Evolutionary conservation across 2,888 invertebrate genomes (phyloP).

Genomic region (Crepidodera aurea): DNA sequence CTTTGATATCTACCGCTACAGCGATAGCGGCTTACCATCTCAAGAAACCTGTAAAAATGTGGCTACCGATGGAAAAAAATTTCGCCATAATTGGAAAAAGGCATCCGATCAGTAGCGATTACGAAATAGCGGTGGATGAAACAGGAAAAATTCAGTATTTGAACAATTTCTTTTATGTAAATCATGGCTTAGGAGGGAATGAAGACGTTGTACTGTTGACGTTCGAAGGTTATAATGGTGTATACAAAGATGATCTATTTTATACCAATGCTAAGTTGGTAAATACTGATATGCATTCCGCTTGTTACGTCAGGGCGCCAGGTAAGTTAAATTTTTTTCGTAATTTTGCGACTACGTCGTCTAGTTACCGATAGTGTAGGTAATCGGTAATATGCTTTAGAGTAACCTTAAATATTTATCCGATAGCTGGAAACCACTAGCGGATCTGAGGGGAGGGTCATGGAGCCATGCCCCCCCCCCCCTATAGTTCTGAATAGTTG

Average conservation of each 20-base stretch:
- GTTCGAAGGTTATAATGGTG: constrained; percentile 21
- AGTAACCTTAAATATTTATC: no score
- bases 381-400: no score
- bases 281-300: constrained; percentile 40
- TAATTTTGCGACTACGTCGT: no score
- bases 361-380: no score
- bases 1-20: constrained; percentile 69
- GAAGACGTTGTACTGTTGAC: constrained; percentile 61
- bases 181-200: constrained; percentile 61
- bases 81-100: constrained; percentile 75
- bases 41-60: constrained; percentile 72
- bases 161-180: constrained; percentile 64
- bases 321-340: constrained; percentile 41
- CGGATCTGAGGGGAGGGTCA: no score
- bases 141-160: constrained; percentile 72
- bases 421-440: no score
- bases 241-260: constrained; percentile 38
- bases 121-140: constrained; percentile 69
- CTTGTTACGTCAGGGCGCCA: constrained; percentile 41
- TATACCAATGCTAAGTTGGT: constrained; percentile 26
- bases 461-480: no score
- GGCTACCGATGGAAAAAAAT: constrained; percentile 74
- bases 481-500: no score
- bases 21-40: constrained; percentile 72
- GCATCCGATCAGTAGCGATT: constrained; percentile 66